Conservation (phyloP, 2,113 vertebrate genomes). For the Poicephalus meyeri region DNA sequence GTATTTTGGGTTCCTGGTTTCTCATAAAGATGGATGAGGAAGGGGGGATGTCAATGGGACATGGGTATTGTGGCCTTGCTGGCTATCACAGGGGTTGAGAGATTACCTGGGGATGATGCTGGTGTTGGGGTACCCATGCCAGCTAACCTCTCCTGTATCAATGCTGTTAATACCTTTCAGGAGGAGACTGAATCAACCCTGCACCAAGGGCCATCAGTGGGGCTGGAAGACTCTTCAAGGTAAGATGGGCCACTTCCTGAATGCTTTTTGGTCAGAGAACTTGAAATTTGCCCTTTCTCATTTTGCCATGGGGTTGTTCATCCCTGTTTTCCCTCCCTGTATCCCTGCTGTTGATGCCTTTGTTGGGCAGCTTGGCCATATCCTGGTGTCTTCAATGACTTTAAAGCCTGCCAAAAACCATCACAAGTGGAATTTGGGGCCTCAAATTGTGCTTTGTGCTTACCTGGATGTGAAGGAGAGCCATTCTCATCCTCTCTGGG, state of each 20-base stretch:
- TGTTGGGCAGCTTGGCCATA: accelerated
- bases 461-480: background rate
- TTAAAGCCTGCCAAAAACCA: background rate
- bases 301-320: background rate
- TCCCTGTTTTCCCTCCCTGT: background rate
- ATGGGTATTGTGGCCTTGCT: background rate
- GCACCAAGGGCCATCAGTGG: background rate
- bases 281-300: background rate
- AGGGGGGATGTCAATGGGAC: background rate
- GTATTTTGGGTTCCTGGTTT: background rate
- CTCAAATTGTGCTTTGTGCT: background rate
- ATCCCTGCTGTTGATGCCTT: background rate
- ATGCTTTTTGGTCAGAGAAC: background rate
- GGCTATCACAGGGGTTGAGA: background rate
- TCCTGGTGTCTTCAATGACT: background rate
- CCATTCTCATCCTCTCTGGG: background rate
- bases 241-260: background rate
- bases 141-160: background rate
- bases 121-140: background rate
- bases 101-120: background rate
- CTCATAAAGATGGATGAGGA: background rate
- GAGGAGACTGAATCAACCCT: background rate
- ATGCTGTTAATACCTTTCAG: background rate
- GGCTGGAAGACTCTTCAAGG: background rate
- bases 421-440: background rate